phyloP scores from a whole-genome alignment of 2,888 invertebrate genomes.

The Oxytorus armatus region DNA sequence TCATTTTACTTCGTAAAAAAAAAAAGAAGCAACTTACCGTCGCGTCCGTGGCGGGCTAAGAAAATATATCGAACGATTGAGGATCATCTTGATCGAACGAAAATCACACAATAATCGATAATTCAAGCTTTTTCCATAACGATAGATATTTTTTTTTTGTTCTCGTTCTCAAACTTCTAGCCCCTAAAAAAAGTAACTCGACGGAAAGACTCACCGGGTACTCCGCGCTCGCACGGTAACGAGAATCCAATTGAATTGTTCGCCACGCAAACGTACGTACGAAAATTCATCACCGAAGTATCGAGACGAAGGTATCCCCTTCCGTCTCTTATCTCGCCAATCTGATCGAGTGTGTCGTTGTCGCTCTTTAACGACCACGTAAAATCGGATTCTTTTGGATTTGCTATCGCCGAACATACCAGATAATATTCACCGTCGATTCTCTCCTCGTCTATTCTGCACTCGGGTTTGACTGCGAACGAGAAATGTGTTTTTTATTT shows the following conservation, averaged over 20 bases:
- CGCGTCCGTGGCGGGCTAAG: slow-evolving; percentile 71
- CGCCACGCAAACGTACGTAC: slow-evolving; percentile 94
- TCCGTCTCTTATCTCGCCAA: slow-evolving; percentile 86
- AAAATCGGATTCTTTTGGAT: slow-evolving; percentile 92
- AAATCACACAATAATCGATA: slow-evolving; percentile 13
- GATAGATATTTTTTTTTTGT: no score
- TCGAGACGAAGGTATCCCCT: slow-evolving; percentile 88
- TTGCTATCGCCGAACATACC: slow-evolving; percentile 92
- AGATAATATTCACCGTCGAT: slow-evolving; percentile 91
- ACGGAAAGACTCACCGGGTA: slow-evolving; percentile 84
- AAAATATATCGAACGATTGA: slow-evolving; percentile 56
- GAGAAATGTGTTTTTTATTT: background rate
- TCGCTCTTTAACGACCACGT: slow-evolving; percentile 94
- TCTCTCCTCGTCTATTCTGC: slow-evolving; percentile 91
- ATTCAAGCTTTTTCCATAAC: background rate
- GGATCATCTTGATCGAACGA: slow-evolving; percentile 22
- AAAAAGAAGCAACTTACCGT: no score
- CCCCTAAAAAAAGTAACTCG: slow-evolving; percentile 19
- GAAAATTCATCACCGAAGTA: slow-evolving; percentile 87
- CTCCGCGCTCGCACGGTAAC: slow-evolving; percentile 85
- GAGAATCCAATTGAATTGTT: slow-evolving; percentile 92
- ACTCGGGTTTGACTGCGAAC: slow-evolving; percentile 91
- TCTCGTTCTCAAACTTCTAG: no score
- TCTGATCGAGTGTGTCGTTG: slow-evolving; percentile 90
- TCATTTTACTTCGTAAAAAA: background rate